phyloP scores from a whole-genome alignment of 2,797 vertebrate genomes.

The Manis crassicaudata region DNA sequence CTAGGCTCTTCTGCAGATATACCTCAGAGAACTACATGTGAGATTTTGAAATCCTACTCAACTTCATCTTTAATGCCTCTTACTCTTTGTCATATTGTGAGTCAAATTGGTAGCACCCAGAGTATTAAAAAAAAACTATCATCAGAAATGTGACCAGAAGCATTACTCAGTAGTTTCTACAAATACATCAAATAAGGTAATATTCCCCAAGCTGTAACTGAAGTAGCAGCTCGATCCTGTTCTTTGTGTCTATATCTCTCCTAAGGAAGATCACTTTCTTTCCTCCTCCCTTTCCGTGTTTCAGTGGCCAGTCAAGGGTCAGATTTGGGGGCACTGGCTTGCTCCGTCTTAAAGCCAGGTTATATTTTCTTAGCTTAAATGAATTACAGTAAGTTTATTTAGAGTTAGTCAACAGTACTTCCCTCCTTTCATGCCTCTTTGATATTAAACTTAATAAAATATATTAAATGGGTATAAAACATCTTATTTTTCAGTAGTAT shows the following conservation, averaged over 20 bases:
- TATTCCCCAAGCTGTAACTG: not conserved
- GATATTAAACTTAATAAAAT: conserved; percentile 41
- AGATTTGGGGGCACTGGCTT: not conserved
- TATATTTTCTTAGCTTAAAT: conserved; percentile 43
- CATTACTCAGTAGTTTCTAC: not conserved
- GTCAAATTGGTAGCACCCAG: not conserved
- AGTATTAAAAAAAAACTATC: not conserved
- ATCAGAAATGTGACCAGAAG: not conserved
- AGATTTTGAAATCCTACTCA: conserved; percentile 25
- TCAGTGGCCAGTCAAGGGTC: not conserved
- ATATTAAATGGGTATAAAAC: conserved; percentile 19
- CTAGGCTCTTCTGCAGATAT: not conserved
- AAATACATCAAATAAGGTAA: conserved; percentile 19
- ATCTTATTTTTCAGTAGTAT: conserved; percentile 27
- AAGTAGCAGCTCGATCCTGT: not conserved
- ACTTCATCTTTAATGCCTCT: not conserved
- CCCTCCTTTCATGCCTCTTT: not conserved
- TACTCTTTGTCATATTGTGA: conserved; percentile 24
- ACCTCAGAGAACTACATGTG: not conserved
- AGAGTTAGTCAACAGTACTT: not conserved
- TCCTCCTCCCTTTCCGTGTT: not conserved
- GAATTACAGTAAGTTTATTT: conserved; percentile 16
- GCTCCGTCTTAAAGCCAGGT: not conserved
- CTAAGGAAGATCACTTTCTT: conserved; percentile 13
- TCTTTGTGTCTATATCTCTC: not conserved